Conservation (phyloP, 2,797 vertebrate genomes). For the Pipistrellus nathusii region DNA sequence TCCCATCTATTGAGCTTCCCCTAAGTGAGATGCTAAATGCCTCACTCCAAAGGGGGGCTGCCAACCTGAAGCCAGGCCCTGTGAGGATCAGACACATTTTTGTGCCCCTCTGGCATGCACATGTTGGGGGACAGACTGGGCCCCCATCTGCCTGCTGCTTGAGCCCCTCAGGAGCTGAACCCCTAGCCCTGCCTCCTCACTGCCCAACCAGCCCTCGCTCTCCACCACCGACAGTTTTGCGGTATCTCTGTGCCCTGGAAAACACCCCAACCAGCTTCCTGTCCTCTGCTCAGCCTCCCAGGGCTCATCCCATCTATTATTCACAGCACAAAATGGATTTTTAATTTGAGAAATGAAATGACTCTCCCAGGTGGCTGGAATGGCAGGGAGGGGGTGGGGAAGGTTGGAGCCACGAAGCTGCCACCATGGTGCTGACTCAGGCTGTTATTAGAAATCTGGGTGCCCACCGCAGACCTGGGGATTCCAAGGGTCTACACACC, state of each 20-base stretch:
- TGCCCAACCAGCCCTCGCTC: not conserved
- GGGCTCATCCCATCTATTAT: constrained; percentile 79
- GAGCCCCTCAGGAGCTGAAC: not conserved
- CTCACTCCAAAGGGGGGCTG: not conserved
- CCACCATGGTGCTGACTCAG: not conserved
- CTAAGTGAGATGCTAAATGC: not conserved
- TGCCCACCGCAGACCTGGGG: not conserved
- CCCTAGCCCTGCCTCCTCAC: not conserved
- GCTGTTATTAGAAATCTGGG: not conserved
- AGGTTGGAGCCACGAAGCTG: not conserved
- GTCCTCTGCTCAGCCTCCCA: not conserved
- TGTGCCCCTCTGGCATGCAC: not conserved
- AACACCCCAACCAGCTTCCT: constrained; percentile 41
- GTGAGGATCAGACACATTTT: not conserved
- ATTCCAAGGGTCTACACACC: too few species aligned
- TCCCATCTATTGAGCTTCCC: not conserved
- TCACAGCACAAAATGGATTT: constrained; percentile 82
- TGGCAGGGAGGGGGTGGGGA: not conserved
- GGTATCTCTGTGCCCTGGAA: not conserved
- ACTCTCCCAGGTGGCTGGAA: constrained; percentile 78
- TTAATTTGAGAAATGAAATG: constrained; percentile 86
- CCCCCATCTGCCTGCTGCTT: too few species aligned
- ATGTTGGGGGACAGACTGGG: not conserved
- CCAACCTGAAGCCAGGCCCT: not conserved
- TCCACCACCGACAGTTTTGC: not conserved